Conservation (phyloP, 2,113 vertebrate genomes). For the Calyptomena viridis region DNA sequence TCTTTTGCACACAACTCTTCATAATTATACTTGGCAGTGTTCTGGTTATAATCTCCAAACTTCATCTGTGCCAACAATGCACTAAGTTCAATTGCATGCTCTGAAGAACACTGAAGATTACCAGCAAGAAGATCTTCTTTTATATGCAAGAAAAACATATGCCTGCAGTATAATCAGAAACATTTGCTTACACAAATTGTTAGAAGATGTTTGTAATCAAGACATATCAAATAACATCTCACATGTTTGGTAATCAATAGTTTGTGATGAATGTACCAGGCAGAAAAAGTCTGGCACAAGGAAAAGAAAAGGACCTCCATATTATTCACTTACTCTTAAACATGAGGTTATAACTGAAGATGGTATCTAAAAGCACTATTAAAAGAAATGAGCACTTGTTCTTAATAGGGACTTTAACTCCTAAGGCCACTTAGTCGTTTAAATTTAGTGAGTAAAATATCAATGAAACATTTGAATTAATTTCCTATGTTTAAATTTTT, state of each 20-base stretch:
- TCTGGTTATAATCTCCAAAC: slow-evolving; percentile 97
- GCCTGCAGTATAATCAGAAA: slow-evolving; percentile 73
- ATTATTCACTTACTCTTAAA: not conserved
- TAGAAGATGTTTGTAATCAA: not conserved
- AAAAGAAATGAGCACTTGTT: not conserved
- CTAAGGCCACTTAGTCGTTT: not conserved
- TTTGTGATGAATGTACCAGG: not conserved
- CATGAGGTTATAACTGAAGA: not conserved
- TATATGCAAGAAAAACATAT: slow-evolving; percentile 94
- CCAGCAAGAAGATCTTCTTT: slow-evolving; percentile 93
- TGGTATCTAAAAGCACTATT: not conserved
- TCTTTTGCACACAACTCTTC: slow-evolving; percentile 88
- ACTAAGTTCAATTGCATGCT: slow-evolving; percentile 90
- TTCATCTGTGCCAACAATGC: slow-evolving; percentile 92
- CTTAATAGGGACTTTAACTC: not conserved
- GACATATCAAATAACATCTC: not conserved
- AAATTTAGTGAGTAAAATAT: not conserved
- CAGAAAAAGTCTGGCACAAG: not conserved
- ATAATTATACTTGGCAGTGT: slow-evolving; percentile 93
- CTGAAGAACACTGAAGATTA: slow-evolving; percentile 87
- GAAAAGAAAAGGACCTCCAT: not conserved
- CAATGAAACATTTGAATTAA: not conserved
- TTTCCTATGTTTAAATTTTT: not conserved
- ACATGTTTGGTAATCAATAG: not conserved
- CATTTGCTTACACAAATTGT: not conserved